Percentiles rank a stretch among this genome's conserved stretches.
These are phyloP conservation scores for Argyra leucocephala DNA, from an alignment of 2,888 invertebrate genomes.

Conservation along the genomic window DNA sequence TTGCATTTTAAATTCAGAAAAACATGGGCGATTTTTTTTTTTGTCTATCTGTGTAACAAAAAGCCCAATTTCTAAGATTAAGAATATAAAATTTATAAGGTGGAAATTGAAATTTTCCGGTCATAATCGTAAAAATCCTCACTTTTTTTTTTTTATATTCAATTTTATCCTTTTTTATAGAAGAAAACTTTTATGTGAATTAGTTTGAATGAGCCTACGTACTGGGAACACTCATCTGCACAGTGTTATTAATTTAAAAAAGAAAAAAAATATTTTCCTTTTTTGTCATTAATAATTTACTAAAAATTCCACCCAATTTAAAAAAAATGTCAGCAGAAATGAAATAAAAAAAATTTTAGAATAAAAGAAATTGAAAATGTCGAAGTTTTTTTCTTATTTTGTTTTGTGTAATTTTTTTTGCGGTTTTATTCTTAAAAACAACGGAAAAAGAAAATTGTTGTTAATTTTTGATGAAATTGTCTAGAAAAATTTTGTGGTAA, in stretches of 20 bases:
- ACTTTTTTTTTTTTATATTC: background rate
- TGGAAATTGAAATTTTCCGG: constrained; percentile 6
- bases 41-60: background rate
- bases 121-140: background rate
- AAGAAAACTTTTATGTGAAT: background rate
- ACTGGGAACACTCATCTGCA: no score
- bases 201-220: background rate
- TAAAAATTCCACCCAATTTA: constrained; percentile 18
- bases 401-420: background rate
- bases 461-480: no score
- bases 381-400: background rate
- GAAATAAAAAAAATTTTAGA: constrained; percentile 9
- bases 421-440: background rate
- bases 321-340: constrained; percentile 19
- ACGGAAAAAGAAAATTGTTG: background rate
- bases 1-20: no score
- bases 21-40: no score
- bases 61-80: background rate
- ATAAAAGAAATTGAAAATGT: background rate
- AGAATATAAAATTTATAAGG: background rate
- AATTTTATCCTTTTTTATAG: background rate
- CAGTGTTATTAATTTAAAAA: no score
- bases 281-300: constrained; percentile 11
- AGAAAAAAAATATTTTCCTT: background rate
- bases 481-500: no score